Percentiles rank a stretch among this genome's conserved stretches.
phyloP scores from a whole-genome alignment of 2,113 vertebrate species.

The Sorex araneus region DNA sequence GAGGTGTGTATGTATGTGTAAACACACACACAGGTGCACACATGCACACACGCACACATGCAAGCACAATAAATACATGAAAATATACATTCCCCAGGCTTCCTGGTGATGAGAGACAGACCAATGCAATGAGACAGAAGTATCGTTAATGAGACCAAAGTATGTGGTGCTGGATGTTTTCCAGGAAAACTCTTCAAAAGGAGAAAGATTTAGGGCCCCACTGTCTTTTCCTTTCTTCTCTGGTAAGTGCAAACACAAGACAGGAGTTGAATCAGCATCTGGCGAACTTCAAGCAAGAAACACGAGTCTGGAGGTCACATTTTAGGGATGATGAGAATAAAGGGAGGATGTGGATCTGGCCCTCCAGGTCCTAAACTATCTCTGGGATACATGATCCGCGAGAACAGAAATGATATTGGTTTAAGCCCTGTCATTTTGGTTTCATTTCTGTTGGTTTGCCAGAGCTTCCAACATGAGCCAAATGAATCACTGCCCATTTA shows the following conservation, averaged over 20 bases:
- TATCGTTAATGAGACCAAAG: background rate
- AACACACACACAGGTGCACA: too few species aligned
- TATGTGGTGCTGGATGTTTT: background rate
- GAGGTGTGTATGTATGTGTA: too few species aligned
- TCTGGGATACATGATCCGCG: background rate
- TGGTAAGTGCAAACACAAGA: background rate
- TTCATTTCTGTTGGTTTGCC: slow-evolving; percentile 20
- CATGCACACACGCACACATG: too few species aligned
- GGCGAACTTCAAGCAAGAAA: background rate
- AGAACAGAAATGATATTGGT: background rate
- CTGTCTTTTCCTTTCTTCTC: background rate
- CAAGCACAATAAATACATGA: background rate
- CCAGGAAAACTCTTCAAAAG: background rate
- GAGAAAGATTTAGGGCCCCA: background rate
- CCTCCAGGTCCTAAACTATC: background rate
- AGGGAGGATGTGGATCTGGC: background rate
- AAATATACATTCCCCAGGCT: background rate
- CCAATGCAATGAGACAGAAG: background rate
- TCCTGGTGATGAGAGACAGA: background rate
- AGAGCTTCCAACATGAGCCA: background rate
- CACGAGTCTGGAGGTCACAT: background rate
- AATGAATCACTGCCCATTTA: background rate
- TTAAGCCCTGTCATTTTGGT: background rate
- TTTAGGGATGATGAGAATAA: slow-evolving; percentile 12
- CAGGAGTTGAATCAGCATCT: background rate